Evolutionary conservation across 2,113 vertebrate genomes (phyloP).

Genomic region (Eurystomus gularis): DNA sequence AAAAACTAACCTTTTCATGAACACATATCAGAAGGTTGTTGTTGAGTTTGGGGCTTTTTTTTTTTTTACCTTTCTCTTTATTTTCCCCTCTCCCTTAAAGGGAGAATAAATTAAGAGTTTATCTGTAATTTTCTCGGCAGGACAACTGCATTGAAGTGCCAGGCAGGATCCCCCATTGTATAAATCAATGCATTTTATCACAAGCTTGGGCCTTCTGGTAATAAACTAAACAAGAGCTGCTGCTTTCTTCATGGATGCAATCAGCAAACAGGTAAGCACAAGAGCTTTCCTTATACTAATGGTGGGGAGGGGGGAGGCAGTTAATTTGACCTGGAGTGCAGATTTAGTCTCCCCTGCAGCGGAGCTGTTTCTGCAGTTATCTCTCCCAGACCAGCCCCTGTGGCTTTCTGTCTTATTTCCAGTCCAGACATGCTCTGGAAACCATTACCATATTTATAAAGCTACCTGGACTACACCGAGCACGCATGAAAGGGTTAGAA

Average conservation of each 20-base stretch:
- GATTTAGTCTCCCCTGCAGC: constrained; percentile 48
- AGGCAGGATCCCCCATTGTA: constrained; percentile 72
- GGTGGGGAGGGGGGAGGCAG: not conserved
- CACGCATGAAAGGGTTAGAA: constrained; percentile 73
- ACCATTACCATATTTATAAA: constrained; percentile 81
- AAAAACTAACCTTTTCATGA: not conserved
- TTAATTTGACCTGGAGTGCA: constrained; percentile 70
- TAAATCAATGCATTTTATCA: constrained; percentile 73
- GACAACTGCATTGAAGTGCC: constrained; percentile 56
- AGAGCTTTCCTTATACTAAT: constrained; percentile 50
- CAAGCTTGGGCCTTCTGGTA: constrained; percentile 66
- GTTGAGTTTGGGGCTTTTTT: not conserved
- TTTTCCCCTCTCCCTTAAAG: not conserved
- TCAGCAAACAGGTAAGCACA: constrained; percentile 70
- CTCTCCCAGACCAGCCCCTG: constrained; percentile 48
- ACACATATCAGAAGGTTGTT: not conserved
- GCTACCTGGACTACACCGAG: constrained; percentile 65
- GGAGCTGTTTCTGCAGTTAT: constrained; percentile 66
- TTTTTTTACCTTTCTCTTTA: not conserved
- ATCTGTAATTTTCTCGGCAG: constrained; percentile 70
- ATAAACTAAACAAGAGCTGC: constrained; percentile 72
- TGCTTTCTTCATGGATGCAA: constrained; percentile 60
- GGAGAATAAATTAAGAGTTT: constrained; percentile 67
- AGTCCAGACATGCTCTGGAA: constrained; percentile 69
- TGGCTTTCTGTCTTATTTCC: constrained; percentile 66